Conservation (phyloP, 2,113 vertebrate genomes). For the Notarius lentiginosus region DNA sequence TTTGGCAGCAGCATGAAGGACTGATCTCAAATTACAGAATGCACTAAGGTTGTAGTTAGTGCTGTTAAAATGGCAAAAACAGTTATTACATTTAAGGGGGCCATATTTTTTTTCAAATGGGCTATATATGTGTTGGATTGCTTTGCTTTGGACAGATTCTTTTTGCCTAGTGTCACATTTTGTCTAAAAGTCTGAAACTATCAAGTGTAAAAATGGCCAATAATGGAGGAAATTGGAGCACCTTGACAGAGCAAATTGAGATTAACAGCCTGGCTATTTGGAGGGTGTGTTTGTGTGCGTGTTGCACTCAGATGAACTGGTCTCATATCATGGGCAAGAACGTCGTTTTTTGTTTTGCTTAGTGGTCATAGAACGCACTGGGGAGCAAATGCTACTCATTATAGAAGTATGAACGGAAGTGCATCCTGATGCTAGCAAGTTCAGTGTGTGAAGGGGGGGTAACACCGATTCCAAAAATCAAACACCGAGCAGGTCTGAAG, state of each 20-base stretch:
- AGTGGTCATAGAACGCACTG: slow-evolving; percentile 18
- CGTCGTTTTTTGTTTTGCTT: slow-evolving; percentile 2
- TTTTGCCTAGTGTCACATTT: background rate
- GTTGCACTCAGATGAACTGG: background rate
- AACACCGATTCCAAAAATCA: slow-evolving; percentile 48
- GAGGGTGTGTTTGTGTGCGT: background rate
- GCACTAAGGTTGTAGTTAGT: background rate
- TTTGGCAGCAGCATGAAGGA: background rate
- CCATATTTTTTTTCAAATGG: background rate
- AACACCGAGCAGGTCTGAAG: slow-evolving; percentile 26
- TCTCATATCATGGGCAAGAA: slow-evolving; percentile 29
- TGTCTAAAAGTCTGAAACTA: background rate
- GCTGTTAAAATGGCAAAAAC: background rate
- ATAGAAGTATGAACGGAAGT: slow-evolving; percentile 21
- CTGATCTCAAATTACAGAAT: background rate
- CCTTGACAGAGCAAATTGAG: background rate
- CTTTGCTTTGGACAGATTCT: background rate
- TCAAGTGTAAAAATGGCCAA: background rate
- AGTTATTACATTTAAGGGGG: background rate
- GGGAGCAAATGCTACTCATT: slow-evolving; percentile 38
- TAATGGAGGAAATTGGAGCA: slow-evolving; percentile 2
- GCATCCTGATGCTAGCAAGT: background rate
- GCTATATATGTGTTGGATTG: background rate
- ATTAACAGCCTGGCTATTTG: background rate
- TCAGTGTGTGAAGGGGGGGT: background rate